Evolutionary conservation across 1,140 invertebrate genomes (phyloP).

Genomic region (Drosophila auraria): DNA sequence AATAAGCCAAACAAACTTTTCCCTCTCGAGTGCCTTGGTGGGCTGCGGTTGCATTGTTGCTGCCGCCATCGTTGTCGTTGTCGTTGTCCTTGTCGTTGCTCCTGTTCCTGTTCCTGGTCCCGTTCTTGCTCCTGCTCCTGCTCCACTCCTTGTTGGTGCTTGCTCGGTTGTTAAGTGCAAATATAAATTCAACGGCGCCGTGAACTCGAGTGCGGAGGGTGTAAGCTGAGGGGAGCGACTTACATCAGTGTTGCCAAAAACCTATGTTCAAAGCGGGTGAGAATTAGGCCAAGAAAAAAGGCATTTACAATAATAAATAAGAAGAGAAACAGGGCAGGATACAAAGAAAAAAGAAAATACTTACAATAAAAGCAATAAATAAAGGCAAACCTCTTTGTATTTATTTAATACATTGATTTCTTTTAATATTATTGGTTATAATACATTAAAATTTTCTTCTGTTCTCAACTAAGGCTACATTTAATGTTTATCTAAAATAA

Average conservation of each 20-base stretch:
- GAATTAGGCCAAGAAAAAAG: background rate
- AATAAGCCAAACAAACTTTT: slow-evolving; percentile 79
- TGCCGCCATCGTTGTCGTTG: slow-evolving; percentile 32
- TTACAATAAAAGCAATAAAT: too few species aligned
- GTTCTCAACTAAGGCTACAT: too few species aligned
- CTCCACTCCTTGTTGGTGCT: slow-evolving; percentile 44
- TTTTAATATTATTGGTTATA: too few species aligned
- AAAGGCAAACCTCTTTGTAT: background rate
- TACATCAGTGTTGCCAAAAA: slow-evolving; percentile 7
- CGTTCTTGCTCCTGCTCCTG: slow-evolving; percentile 28
- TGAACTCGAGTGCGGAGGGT: slow-evolving; percentile 48
- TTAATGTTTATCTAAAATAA: too few species aligned
- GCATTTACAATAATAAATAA: background rate
- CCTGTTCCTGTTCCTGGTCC: slow-evolving; percentile 26
- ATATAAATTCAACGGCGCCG: slow-evolving; percentile 75
- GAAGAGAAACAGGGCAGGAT: too few species aligned
- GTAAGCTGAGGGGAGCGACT: background rate
- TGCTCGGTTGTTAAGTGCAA: slow-evolving; percentile 77
- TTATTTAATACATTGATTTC: too few species aligned
- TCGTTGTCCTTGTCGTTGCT: slow-evolving; percentile 15
- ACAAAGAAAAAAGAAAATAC: background rate
- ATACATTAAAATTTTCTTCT: too few species aligned
- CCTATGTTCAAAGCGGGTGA: background rate
- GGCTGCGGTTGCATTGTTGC: slow-evolving; percentile 47
- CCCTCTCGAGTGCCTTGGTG: slow-evolving; percentile 33